Evolutionary conservation across 2,888 invertebrate species (phyloP), one percentile per base, ranked within the genome.

Genomic region (Phyto melanocephala): DNA sequence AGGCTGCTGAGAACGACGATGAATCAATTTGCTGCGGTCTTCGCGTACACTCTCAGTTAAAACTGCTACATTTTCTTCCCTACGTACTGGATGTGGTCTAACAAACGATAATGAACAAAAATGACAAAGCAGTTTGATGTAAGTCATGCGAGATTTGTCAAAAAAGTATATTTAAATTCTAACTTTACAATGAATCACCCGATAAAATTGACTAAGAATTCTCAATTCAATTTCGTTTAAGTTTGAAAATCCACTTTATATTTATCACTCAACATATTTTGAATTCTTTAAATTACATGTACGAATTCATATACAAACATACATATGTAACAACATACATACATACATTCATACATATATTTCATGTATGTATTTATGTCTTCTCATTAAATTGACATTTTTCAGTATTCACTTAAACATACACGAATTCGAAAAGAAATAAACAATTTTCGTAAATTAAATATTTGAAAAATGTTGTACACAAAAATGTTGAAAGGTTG

Each of bases 391-490:
- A 82, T 71, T 75, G 74, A 82, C 78, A 79, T 75, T 78, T 78
- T 78, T 75, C 74, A 81, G 74, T 81, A 47, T 74, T 63, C 77
- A 68, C 50, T 77, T 28, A 72, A 75, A 70, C 28, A 28, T 42
- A 60, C 17, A 67, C 17, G 22, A 60, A 50, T 42, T 33, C 28
- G 42, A 58, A 74, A 42, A 56, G 50, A 65, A 68, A 62, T 70
- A 63, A 76, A 80, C 42, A 70, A 72, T 77, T 75, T 77, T 72
- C 50, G 47, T 40, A 70, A 84, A 81, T 62, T 63, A n/a, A n/a
- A n/a, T n/a, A 84, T 84, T 79, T 75, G 45, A 81, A 84, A 84
- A 76, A 84, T 84, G 78, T 79, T 84, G 84, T 84, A 84, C 81
- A 84, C 84, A 83, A 76, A 79, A 80, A 79, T 83, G 83, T 83